phyloP scores from a whole-genome alignment of 2,797 vertebrate species.

The Aythya fuligula region DNA sequence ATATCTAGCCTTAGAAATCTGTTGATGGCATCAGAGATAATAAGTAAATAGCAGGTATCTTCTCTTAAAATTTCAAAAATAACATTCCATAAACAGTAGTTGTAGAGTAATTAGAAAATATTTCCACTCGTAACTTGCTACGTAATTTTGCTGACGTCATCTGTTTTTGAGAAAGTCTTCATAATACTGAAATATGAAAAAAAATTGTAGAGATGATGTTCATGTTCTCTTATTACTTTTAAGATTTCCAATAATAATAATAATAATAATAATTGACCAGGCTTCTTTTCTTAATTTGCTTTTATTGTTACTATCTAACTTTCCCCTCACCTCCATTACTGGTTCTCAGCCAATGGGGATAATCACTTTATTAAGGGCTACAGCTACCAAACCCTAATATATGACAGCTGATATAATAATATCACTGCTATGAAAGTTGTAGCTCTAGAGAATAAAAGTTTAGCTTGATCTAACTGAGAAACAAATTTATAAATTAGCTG shows the following conservation, averaged over 20 bases:
- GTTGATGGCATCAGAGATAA: background rate
- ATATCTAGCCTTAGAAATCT: background rate
- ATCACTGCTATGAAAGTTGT: background rate
- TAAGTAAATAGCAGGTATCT: background rate
- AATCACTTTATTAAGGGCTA: background rate
- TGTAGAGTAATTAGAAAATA: background rate
- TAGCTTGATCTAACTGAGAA: background rate
- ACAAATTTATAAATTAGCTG: background rate
- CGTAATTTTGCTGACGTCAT: background rate
- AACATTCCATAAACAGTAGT: background rate
- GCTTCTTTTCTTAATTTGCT: background rate
- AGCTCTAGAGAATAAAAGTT: background rate
- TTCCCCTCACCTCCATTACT: accelerated
- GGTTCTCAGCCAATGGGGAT: background rate
- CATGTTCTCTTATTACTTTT: background rate
- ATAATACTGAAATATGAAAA: background rate
- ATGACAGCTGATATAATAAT: background rate
- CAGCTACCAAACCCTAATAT: background rate
- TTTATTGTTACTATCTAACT: background rate
- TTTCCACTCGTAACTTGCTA: background rate
- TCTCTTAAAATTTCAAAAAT: background rate
- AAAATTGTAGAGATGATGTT: background rate
- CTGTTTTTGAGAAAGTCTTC: background rate
- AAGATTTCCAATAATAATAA: background rate
- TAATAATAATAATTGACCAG: background rate